Evolutionary conservation across 2,888 invertebrate genomes (phyloP).

Genomic region (Mesorhabditis spiculigera): DNA sequence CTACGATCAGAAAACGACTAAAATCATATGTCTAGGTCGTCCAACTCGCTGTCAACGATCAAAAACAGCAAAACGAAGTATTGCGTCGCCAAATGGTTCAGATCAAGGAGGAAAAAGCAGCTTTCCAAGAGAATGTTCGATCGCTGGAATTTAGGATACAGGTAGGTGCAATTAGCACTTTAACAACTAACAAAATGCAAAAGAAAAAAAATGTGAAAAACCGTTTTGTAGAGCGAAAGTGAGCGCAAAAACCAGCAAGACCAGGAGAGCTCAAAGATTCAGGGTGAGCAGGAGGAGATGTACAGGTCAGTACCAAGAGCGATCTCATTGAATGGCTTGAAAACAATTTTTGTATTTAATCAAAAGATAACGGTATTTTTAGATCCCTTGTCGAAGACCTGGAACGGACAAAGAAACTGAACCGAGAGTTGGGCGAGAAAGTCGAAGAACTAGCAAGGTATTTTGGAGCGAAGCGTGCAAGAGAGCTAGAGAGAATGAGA

Average conservation of each 20-base stretch:
- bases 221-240: background rate
- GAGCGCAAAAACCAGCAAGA: background rate
- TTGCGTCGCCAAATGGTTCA: constrained; percentile 38
- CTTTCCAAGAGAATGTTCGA: constrained; percentile 17
- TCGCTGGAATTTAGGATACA: constrained; percentile 18
- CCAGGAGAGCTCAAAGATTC: background rate
- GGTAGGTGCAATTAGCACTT: background rate
- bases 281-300: background rate
- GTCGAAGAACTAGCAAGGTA: background rate
- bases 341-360: too few species aligned
- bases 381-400: background rate
- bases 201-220: background rate
- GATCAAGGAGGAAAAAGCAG: constrained; percentile 32
- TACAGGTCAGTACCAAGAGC: background rate
- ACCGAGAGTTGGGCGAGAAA: background rate
- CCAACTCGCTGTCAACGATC: constrained; percentile 20
- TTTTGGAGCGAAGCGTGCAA: background rate
- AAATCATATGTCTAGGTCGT: too few species aligned
- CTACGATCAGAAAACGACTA: too few species aligned
- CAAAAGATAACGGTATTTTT: too few species aligned
- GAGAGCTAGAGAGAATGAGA: background rate
- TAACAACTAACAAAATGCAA: background rate
- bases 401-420: background rate
- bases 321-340: too few species aligned
- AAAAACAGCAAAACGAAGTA: constrained; percentile 37